Evolutionary conservation across 2,113 vertebrate species (phyloP).

Genomic region (Montifringilla adamsi): DNA sequence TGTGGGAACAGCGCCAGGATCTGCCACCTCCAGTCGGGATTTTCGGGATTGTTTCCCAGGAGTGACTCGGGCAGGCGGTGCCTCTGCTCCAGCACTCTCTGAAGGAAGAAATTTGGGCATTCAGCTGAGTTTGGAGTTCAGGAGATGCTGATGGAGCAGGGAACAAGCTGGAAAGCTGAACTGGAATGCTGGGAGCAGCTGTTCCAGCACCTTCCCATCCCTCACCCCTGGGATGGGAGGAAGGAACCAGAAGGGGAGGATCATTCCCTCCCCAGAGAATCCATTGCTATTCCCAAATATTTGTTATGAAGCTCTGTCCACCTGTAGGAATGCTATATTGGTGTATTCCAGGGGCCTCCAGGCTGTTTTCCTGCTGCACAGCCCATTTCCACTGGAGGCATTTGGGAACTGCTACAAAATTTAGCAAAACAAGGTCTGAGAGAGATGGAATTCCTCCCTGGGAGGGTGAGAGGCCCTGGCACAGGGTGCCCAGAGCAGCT

Average conservation of each 20-base stretch:
- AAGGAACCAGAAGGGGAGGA: background rate
- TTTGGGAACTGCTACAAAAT: background rate
- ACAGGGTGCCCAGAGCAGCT: background rate
- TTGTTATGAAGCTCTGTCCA: fast-evolving
- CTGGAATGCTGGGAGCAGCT: background rate
- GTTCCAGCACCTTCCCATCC: background rate
- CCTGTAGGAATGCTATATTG: fast-evolving
- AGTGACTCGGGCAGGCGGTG: background rate
- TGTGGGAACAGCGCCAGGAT: background rate
- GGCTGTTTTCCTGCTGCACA: background rate
- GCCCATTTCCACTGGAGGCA: background rate
- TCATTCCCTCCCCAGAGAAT: background rate
- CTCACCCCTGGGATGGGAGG: background rate
- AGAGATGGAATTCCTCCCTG: too few species aligned
- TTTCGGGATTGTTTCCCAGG: background rate
- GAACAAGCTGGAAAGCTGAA: background rate
- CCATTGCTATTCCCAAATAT: fast-evolving
- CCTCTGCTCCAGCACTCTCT: background rate
- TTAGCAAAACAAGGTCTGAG: background rate
- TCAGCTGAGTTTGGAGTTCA: background rate
- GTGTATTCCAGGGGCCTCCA: background rate
- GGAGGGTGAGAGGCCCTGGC: background rate
- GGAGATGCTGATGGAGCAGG: background rate
- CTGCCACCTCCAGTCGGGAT: background rate
- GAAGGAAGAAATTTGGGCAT: background rate